phyloP scores from a whole-genome alignment of 2,113 vertebrate species.

The Myotis lucifugus region DNA sequence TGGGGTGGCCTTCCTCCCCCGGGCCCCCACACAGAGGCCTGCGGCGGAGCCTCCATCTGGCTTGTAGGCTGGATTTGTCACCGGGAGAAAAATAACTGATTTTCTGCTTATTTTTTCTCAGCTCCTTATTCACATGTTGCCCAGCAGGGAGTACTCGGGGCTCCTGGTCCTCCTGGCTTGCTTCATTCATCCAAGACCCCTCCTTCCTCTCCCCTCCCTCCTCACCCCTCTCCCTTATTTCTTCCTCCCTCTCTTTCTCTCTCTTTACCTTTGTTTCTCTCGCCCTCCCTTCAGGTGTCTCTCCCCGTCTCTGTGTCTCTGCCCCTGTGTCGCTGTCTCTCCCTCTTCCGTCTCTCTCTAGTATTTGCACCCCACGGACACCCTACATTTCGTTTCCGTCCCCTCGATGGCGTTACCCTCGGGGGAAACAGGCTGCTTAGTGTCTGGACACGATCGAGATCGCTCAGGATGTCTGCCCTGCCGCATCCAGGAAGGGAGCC shows the following conservation, averaged over 20 bases:
- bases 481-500: not conserved
- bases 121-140: slow-evolving; percentile 72
- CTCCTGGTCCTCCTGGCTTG: not conserved
- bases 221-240: not conserved
- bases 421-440: not conserved
- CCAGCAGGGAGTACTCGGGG: not conserved
- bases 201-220: too few species aligned
- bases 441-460: not conserved
- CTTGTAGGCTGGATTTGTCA: slow-evolving; percentile 83
- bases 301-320: not conserved
- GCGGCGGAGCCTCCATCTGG: slow-evolving; percentile 84
- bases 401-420: not conserved
- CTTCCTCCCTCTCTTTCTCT: not conserved
- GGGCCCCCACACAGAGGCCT: slow-evolving; percentile 83
- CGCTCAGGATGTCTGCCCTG: not conserved
- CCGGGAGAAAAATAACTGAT: slow-evolving; percentile 80
- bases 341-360: not conserved
- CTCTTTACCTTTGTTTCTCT: not conserved
- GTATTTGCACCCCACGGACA: accelerated
- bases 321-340: not conserved
- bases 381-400: not conserved
- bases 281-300: not conserved
- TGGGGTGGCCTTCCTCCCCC: slow-evolving; percentile 59
- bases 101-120: slow-evolving; percentile 81
- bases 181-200: not conserved